Evolutionary conservation across 2,113 vertebrate genomes (phyloP).

Genomic region (Platanista minor): DNA sequence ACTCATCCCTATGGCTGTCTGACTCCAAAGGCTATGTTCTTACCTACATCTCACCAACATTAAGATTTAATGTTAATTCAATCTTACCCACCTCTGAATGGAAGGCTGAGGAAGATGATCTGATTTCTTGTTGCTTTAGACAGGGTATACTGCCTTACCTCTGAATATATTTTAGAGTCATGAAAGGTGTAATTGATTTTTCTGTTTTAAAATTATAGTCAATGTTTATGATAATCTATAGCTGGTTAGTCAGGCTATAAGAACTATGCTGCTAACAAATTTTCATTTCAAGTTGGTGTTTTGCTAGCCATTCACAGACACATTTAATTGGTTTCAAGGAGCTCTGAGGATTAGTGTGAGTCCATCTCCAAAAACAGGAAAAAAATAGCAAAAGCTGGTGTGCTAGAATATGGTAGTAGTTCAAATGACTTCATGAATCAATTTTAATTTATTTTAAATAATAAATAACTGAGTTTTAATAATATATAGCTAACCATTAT

Average conservation of each 20-base stretch:
- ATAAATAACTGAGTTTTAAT: not conserved
- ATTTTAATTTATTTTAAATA: not conserved
- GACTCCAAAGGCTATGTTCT: not conserved
- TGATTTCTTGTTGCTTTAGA: not conserved
- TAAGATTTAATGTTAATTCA: not conserved
- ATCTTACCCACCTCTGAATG: not conserved
- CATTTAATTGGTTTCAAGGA: not conserved
- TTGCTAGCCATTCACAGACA: not conserved
- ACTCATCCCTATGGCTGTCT: not conserved
- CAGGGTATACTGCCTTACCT: not conserved
- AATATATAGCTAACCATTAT: not conserved
- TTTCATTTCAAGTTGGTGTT: not conserved
- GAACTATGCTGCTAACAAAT: not conserved
- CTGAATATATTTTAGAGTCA: not conserved
- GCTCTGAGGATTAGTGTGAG: not conserved
- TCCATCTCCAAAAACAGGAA: not conserved
- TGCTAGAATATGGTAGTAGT: not conserved
- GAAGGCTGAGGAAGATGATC: not conserved
- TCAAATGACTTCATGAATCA: not conserved
- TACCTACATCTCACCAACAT: not conserved
- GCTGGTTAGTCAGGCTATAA: not conserved
- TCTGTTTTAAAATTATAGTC: constrained; percentile 11
- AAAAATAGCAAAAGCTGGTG: not conserved
- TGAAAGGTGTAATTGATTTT: not conserved
- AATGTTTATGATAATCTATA: not conserved